phyloP scores from a whole-genome alignment of 2,888 invertebrate species.

The Branchinecta sandiegonensis region DNA sequence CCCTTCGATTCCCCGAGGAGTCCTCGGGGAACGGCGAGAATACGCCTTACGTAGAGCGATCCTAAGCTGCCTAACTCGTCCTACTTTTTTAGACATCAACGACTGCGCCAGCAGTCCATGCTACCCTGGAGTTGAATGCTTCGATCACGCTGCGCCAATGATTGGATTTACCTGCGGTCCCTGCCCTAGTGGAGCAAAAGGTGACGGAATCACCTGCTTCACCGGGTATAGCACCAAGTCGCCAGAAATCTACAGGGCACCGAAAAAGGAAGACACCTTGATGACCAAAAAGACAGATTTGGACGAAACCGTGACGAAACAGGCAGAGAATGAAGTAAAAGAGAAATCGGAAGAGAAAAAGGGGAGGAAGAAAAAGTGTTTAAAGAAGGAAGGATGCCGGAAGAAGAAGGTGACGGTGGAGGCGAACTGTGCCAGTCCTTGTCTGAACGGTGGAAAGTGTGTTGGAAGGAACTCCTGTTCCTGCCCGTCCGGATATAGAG shows the following conservation, averaged over 20 bases:
- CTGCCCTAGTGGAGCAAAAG: not conserved
- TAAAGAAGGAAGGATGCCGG: not conserved
- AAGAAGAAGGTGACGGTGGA: not conserved
- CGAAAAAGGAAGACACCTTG: constrained; percentile 5
- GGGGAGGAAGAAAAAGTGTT: not conserved
- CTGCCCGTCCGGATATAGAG: constrained; percentile 22
- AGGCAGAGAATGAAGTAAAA: constrained; percentile 12
- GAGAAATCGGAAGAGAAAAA: not conserved
- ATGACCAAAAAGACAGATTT: not conserved
- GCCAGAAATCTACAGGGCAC: too few species aligned
- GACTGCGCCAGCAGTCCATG: constrained; percentile 18
- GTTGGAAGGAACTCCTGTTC: constrained; percentile 19
- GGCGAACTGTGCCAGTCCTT: constrained; percentile 21
- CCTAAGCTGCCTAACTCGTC: not conserved
- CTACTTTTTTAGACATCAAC: constrained; percentile 17
- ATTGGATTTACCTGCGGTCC: not conserved
- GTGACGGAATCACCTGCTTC: not conserved
- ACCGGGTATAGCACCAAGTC: too few species aligned
- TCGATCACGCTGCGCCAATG: constrained; percentile 13
- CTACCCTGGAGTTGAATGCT: constrained; percentile 17
- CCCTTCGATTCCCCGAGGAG: too few species aligned
- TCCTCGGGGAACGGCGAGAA: too few species aligned
- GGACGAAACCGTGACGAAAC: not conserved
- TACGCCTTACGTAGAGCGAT: too few species aligned
- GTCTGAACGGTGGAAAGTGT: constrained; percentile 23